Conservation (phyloP, 2,797 vertebrate genomes). For the Sarcophilus harrisii region DNA sequence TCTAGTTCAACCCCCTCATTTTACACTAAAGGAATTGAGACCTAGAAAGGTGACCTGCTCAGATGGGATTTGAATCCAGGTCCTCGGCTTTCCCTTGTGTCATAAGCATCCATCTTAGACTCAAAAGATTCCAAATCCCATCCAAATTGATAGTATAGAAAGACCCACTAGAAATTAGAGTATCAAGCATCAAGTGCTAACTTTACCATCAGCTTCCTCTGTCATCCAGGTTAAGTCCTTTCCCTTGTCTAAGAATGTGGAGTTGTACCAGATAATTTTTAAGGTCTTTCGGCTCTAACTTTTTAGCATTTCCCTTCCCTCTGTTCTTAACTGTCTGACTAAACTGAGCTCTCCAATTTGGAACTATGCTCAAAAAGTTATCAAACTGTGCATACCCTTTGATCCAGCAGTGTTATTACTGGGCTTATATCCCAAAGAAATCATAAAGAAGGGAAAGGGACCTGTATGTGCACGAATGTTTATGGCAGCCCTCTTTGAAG, state of each 20-base stretch:
- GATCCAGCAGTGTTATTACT: too few species aligned
- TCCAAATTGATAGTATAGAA: background rate
- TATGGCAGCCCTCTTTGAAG: too few species aligned
- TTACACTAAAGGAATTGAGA: background rate
- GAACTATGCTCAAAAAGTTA: too few species aligned
- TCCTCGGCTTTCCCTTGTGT: background rate
- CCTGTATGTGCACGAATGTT: too few species aligned
- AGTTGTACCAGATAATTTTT: background rate
- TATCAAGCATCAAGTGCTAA: background rate
- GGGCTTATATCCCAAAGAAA: too few species aligned
- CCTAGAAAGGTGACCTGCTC: background rate
- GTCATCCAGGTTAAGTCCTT: background rate
- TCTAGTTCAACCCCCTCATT: background rate
- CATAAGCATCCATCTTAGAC: background rate
- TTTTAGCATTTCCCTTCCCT: background rate
- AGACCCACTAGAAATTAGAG: background rate
- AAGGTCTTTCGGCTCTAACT: background rate
- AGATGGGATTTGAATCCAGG: background rate
- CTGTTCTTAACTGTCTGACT: accelerated
- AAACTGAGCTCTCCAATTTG: background rate
- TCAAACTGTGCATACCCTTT: too few species aligned
- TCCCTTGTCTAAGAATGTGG: background rate
- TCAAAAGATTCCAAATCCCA: background rate
- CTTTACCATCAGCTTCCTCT: background rate
- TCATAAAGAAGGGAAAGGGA: too few species aligned